Conservation (phyloP, 23 tunicate genomes). For the Ciona savignyi region DNA sequence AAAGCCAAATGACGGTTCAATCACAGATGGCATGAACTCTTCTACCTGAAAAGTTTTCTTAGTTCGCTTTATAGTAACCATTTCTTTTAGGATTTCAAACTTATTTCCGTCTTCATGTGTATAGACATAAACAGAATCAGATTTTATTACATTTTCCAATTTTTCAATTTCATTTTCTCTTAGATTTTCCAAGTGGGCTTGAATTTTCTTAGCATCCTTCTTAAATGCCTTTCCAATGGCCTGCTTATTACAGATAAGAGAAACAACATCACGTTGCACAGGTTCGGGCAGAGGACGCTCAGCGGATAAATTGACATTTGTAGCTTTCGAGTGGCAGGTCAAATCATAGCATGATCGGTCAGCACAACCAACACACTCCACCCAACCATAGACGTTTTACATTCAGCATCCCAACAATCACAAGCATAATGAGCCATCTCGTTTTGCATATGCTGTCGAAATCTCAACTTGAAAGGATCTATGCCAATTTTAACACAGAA, state of each 20-base stretch:
- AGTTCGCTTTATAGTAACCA: constrained; percentile 47
- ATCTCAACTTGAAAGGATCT: too few species aligned
- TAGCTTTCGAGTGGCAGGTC: constrained; percentile 82
- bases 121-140: constrained; percentile 15
- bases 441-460: too few species aligned
- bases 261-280: constrained; percentile 47
- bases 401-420: constrained; percentile 99
- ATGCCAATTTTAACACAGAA: too few species aligned
- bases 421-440: constrained; percentile 99
- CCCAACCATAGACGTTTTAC: constrained; percentile 98
- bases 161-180: constrained; percentile 20
- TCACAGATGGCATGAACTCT: constrained; percentile 83
- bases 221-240: constrained; percentile 73
- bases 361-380: constrained; percentile 99
- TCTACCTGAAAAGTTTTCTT: constrained; percentile 81
- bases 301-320: constrained; percentile 69
- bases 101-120: constrained; percentile 10
- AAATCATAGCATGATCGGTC: constrained; percentile 95
- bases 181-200: constrained; percentile 22
- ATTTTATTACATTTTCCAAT: too few species aligned
- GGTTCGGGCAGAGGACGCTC: constrained; percentile 70
- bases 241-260: constrained; percentile 56
- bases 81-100: constrained; percentile 27
- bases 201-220: too few species aligned
- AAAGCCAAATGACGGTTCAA: constrained; percentile 95